phyloP scores from a whole-genome alignment of 2,113 vertebrate species.

The Euleptes europaea region DNA sequence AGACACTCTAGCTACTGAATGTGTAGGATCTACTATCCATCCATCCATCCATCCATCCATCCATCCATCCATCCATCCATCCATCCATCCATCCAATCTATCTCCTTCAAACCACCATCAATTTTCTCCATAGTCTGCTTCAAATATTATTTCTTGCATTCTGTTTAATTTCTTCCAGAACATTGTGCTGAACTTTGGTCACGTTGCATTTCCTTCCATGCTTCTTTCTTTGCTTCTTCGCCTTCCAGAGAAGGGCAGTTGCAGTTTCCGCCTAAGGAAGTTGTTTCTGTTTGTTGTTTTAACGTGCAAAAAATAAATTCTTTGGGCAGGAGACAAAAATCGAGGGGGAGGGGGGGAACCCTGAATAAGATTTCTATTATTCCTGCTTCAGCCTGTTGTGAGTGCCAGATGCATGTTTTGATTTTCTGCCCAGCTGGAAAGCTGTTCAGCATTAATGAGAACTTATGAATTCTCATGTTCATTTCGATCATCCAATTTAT shows the following conservation, averaged over 20 bases:
- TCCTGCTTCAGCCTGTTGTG: conserved; percentile 55
- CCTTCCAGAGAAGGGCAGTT: conserved; percentile 5
- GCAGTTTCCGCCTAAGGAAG: conserved; percentile 29
- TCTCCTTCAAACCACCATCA: neutral
- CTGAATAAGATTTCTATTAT: conserved; percentile 22
- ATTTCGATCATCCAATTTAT: conserved; percentile 46
- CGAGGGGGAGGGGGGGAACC: neutral
- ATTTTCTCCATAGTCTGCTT: neutral
- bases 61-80: no score
- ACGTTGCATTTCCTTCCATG: neutral
- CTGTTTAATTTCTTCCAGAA: neutral
- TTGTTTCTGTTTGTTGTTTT: conserved; percentile 2
- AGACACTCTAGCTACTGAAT: no score
- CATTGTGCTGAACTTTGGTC: neutral
- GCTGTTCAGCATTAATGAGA: conserved; percentile 57
- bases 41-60: no score
- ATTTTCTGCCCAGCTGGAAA: conserved; percentile 67
- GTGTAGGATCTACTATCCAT: no score
- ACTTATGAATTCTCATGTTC: conserved; percentile 53
- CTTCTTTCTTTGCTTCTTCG: neutral
- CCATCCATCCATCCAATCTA: no score
- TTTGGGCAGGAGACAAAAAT: conserved; percentile 39
- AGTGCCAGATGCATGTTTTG: conserved; percentile 55
- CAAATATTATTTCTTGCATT: neutral
- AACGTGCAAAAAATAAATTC: conserved; percentile 19